Base-by-base conservation (phyloP, 2,113 vertebrate species). In the Romanogobio albipinnatus region DNA sequence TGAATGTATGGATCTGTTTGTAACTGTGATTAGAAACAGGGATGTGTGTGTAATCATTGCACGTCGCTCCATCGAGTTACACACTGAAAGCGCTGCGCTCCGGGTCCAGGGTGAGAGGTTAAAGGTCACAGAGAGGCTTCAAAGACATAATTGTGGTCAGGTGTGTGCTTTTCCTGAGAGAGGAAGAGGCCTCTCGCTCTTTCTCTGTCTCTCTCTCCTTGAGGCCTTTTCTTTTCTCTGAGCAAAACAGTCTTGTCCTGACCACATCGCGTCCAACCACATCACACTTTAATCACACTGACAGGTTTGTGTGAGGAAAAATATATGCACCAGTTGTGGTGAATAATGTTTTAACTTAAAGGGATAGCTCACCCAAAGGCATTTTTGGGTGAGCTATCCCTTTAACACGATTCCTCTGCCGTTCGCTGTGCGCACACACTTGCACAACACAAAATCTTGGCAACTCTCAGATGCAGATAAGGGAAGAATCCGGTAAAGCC, bases 91-190 rank as follows among this genome's bases (percentile, higher is more conserved):
- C 70, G 15, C 39, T 73, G 75, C 59, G 47, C 36, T 86, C 58
- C n/a, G 73, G 51, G 73, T 84, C 51, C 58, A 62, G 19, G 81
- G 84, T 71, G 47, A 61, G 53, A 76, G 78, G 73, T 78, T 36
- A 82, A 71, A 86, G 86, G 86, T 82, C 77, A 85, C n/a, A 82
- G 53, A 83, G 61, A 86, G 76, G 85, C 81, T 82, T 85, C 53
- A 71, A 58, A 59, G 53, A 85, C 49, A 78, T 89, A 88, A 90
- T 88, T 87, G 78, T 83, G 85, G 83, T 81, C 86, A 90, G 88
- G 88, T 89, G 85, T 89, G 78, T 45, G 39, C 82, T 84, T 81
- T 86, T 86, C 83, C 87, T 85, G 36, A 2, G 75, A 84, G 68
- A 85, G n/a, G 86, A 83, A 87, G 81, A 91, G 81, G 66, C 87